Conservation (phyloP, 2,797 vertebrate genomes). For the Darevskia mixta region DNA sequence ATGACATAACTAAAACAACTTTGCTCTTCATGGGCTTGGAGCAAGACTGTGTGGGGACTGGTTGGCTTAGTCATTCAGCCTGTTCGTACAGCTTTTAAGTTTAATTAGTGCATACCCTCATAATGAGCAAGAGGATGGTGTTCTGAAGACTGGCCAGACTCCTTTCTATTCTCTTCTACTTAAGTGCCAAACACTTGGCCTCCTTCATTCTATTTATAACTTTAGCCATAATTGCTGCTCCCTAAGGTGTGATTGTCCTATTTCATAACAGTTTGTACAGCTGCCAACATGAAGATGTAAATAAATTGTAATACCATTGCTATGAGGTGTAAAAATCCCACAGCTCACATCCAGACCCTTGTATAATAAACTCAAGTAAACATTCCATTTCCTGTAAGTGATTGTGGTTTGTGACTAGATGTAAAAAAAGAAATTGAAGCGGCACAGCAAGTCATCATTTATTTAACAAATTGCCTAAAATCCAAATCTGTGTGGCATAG, state of each 20-base stretch:
- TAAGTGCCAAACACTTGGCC: conserved; percentile 81
- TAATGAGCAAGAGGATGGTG: conserved; percentile 77
- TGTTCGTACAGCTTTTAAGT: conserved; percentile 79
- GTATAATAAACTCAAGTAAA: conserved; percentile 93
- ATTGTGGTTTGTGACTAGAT: conserved; percentile 90
- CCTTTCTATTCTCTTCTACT: conserved; percentile 82
- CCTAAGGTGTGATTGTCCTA: conserved; percentile 88
- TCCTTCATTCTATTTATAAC: conserved; percentile 88
- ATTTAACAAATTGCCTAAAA: conserved; percentile 80
- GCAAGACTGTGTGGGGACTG: conserved; percentile 74
- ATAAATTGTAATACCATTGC: conserved; percentile 96
- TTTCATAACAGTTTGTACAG: conserved; percentile 91
- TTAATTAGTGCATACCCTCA: conserved; percentile 84
- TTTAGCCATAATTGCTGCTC: conserved; percentile 89
- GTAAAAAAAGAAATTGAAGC: conserved; percentile 76
- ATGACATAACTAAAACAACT: conserved; percentile 87
- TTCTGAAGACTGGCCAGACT: conserved; percentile 82
- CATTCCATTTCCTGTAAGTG: conserved; percentile 93
- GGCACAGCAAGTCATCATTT: conserved; percentile 82
- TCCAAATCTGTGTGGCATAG: conserved; percentile 73
- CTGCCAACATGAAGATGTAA: conserved; percentile 93
- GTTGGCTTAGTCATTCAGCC: conserved; percentile 77
- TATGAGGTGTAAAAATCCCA: conserved; percentile 90
- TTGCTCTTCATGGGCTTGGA: conserved; percentile 76
- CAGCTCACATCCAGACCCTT: conserved; percentile 86